Base-by-base conservation (phyloP, 2,113 vertebrate genomes). In the Siphamia tubifer region DNA sequence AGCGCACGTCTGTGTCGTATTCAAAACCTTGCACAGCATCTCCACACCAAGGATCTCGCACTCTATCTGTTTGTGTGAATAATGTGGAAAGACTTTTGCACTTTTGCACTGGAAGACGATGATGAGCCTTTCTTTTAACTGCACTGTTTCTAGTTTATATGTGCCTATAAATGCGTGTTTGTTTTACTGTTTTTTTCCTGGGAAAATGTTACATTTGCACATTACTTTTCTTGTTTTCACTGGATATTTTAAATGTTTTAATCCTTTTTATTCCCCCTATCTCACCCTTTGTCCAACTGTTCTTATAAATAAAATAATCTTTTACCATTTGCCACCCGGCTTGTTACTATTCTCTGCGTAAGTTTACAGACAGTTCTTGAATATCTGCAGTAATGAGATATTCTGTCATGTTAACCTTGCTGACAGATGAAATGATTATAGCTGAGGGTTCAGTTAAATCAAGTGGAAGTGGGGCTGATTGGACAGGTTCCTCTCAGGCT, bases 21-120 rank as follows among this genome's bases (percentile, higher is more conserved):
- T 35, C 79, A 56, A 66, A 94, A 94, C 75, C 85, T 94, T 8
- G 93, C 93, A 0, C 92, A 93, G 58, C 90, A 91, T 47, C 90
- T 94, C 25, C 90, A 94, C 82, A 83, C 91, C 36, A 93, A 93
- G 56, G 70, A 90, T 12, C 52, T 94, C 31, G 75, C 87, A 25
- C 61, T 94, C 4, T 93, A 88, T 42, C 80, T 93, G 51, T 93
- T 93, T 39, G 77, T 93, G 2, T 94, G 47, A 47, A 1, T 31
- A 9, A 9, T 15, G 31, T 19, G 10, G 13, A 38, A 7, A 16
- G 38, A 21, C 3, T 17, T 16, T 55, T 24, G 20, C 32, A 5
- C 10, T 15, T 57, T 69, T 72, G 53, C 57, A 75, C 68, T 57
- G 12, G 20, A 28, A 23, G 8, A 13, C 24, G 38, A 12, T 5